Evolutionary conservation across 2,113 vertebrate genomes (phyloP).

Genomic region (Scomber japonicus): DNA sequence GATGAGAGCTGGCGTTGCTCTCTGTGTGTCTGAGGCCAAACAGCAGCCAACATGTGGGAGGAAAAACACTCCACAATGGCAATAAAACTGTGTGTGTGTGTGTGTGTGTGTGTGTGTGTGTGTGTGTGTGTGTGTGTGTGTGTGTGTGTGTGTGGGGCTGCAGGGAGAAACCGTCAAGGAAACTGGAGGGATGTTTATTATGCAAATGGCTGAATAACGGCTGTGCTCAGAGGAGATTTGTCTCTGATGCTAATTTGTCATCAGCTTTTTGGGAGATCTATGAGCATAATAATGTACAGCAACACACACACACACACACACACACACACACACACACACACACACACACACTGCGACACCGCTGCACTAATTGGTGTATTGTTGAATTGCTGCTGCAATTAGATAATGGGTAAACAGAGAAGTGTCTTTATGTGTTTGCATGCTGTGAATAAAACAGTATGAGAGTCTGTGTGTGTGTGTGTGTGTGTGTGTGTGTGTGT

Average conservation of each 20-base stretch:
- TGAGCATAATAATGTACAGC: slow-evolving; percentile 15
- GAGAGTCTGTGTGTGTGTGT: neutral
- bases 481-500: too few species aligned
- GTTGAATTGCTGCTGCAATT: slow-evolving; percentile 39
- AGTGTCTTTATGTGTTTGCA: slow-evolving; percentile 5
- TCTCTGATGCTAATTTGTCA: slow-evolving; percentile 52
- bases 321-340: too few species aligned
- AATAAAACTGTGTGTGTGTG: slow-evolving; percentile 15
- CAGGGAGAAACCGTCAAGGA: slow-evolving; percentile 16
- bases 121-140: too few species aligned
- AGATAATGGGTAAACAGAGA: slow-evolving; percentile 49
- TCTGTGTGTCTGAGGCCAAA: too few species aligned
- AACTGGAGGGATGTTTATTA: slow-evolving; percentile 41
- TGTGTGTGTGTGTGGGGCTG: neutral
- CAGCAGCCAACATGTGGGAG: neutral
- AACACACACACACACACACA: too few species aligned
- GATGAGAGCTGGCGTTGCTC: too few species aligned
- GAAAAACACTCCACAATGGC: slow-evolving; percentile 6
- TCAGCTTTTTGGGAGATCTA: slow-evolving; percentile 57
- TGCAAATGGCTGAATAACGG: slow-evolving; percentile 58
- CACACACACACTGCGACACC: neutral
- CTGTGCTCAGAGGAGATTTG: slow-evolving; percentile 49
- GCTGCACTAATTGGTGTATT: slow-evolving; percentile 43
- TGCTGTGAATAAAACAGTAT: slow-evolving; percentile 28
- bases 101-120: neutral